These are phyloP conservation scores for Epinephelus fuscoguttatus DNA, from an alignment of 2,113 vertebrate genomes.

Conservation along the genomic window DNA sequence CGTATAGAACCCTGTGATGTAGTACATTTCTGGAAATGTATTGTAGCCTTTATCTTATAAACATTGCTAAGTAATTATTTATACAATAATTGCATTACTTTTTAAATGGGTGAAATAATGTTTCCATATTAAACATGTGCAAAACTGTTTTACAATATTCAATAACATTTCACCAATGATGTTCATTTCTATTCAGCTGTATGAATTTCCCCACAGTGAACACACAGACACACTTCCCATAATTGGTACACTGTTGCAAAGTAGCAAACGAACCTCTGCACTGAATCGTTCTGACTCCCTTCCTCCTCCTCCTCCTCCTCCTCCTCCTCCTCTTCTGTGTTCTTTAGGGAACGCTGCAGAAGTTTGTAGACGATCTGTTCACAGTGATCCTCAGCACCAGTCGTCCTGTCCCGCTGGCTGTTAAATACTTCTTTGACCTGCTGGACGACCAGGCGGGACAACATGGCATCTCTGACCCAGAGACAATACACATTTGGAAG, in stretches of 20 bases:
- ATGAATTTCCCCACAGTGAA: neutral
- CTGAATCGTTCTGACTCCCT: neutral
- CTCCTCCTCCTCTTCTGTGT: neutral
- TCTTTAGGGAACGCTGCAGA: conserved; percentile 94
- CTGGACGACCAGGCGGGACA: conserved; percentile 94
- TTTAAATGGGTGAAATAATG: too few relatives aligned
- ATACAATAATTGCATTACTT: neutral
- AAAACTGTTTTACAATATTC: neutral
- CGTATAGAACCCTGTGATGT: too few relatives aligned
- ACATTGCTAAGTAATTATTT: neutral
- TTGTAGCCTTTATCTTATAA: neutral
- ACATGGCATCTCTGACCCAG: conserved; percentile 92
- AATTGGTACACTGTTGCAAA: too few relatives aligned
- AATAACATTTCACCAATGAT: neutral
- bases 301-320: neutral
- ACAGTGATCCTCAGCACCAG: conserved; percentile 96
- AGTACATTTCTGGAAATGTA: neutral
- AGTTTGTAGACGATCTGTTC: conserved; percentile 98
- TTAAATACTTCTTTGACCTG: conserved; percentile 98
- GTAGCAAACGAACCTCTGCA: neutral
- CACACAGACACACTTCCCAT: neutral
- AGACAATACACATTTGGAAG: conserved; percentile 99
- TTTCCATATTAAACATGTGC: neutral
- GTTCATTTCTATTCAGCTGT: neutral
- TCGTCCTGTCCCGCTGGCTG: conserved; percentile 93